Base-by-base conservation (phyloP, 2,113 vertebrate genomes). In the Apteryx mantelli region DNA sequence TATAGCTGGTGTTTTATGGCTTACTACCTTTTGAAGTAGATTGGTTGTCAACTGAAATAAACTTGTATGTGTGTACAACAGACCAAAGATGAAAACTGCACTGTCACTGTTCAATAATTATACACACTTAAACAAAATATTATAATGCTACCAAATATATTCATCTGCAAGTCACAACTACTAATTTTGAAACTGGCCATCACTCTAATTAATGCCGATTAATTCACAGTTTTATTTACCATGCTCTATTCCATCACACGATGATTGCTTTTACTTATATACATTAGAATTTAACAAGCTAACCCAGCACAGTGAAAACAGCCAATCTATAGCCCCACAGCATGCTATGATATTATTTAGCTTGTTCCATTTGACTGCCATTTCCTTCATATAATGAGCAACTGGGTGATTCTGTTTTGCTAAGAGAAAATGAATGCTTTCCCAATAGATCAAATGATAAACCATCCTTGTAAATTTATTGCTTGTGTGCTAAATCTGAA, bases 331-430 rank as follows among this genome's bases (percentile, higher is more conserved):
- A 69, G 58, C 34, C 53, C 30, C 36, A 56, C 6, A 82, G 81
- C 55, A 58, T 22, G 36, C 21, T 92, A 46, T 60, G 58, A 70
- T 86, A 76, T 55, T 95, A 74, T 91, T 92, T 85, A 79, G 52
- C n/a, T 80, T 89, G 21, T 81, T 96, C 92, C 36, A 42, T 94
- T 71, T 82, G 75, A 93, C 78, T 94, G 48, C 38, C 18, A 36
- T 92, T 97, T 96, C 79, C 79, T 90, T 82, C 71, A 65, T 1
- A 48, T 66, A 94, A 69, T 48, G n/a, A 55, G 60, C n/a, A 86
- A 44, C 28, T 88, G 68, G 52, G 65, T 13, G 22, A 86, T 65
- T 60, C 48, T 63, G 24, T 18, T 92, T 94, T 42, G 66, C 38
- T 76, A 24, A 76, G 38, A 76, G 73, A 58, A 58, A 58, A 96